Evolutionary conservation across 2,888 invertebrate genomes (phyloP).

Genomic region (Tiphia femorata): DNA sequence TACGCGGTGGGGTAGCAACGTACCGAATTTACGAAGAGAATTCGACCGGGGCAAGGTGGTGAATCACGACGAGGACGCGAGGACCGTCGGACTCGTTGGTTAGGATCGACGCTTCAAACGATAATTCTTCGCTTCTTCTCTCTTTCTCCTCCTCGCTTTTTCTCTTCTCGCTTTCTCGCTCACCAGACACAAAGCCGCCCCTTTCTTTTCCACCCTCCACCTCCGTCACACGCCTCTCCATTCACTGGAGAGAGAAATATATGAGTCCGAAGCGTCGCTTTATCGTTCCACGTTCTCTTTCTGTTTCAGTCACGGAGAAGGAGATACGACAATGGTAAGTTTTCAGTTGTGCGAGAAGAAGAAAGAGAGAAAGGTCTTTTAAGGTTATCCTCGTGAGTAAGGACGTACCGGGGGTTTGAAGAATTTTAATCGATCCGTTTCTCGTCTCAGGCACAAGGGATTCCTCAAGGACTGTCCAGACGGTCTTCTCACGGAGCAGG

Average conservation of each 20-base stretch:
- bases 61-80: no score
- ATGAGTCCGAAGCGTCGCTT: slow-evolving; percentile 12
- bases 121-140: background rate
- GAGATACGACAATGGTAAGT: slow-evolving; percentile 91
- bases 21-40: no score
- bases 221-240: background rate
- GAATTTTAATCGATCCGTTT: slow-evolving; percentile 9
- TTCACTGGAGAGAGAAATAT: no score
- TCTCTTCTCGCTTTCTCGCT: background rate
- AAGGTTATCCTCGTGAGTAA: slow-evolving; percentile 1
- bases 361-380: background rate
- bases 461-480: slow-evolving; percentile 97
- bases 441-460: slow-evolving; percentile 93
- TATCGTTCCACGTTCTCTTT: slow-evolving; percentile 25
- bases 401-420: background rate
- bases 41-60: no score
- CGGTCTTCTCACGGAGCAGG: slow-evolving; percentile 94
- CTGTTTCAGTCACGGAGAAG: slow-evolving; percentile 87
- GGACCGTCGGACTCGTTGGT: no score
- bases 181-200: background rate
- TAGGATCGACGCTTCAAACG: background rate
- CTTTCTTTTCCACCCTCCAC: background rate
- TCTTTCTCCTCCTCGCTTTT: background rate
- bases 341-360: background rate
- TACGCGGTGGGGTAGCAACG: no score